Evolutionary conservation across 2,888 invertebrate genomes (phyloP).

Genomic region (Drosophila atroscutellata): DNA sequence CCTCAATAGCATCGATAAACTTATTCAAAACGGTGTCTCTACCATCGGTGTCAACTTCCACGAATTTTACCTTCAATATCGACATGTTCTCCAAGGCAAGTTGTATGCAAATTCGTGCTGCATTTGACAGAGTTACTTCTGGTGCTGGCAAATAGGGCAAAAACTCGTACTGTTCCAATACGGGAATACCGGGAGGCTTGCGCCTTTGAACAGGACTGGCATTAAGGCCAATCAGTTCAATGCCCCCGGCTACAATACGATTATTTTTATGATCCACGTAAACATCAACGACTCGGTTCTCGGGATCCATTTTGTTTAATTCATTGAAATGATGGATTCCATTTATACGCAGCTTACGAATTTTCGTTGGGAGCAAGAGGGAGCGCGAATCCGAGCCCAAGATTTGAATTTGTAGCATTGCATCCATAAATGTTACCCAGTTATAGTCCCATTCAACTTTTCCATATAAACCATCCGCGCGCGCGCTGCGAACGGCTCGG

Average conservation of each 20-base stretch:
- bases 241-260: slow-evolving; percentile 88
- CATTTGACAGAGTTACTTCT: slow-evolving; percentile 83
- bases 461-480: slow-evolving; percentile 83
- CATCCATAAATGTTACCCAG: slow-evolving; percentile 96
- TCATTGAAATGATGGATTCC: slow-evolving; percentile 87
- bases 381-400: slow-evolving; percentile 89
- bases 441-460: slow-evolving; percentile 90
- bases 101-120: slow-evolving; percentile 88
- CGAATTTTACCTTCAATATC: slow-evolving; percentile 87
- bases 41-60: slow-evolving; percentile 87
- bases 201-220: slow-evolving; percentile 91
- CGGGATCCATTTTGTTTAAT: slow-evolving; percentile 83
- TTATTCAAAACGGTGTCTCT: slow-evolving; percentile 86
- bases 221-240: slow-evolving; percentile 91
- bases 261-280: slow-evolving; percentile 76
- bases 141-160: slow-evolving; percentile 87
- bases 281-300: slow-evolving; percentile 81
- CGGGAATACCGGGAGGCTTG: slow-evolving; percentile 89
- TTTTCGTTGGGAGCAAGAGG: slow-evolving; percentile 91
- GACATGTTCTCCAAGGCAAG: slow-evolving; percentile 90
- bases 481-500: slow-evolving; percentile 77
- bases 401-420: slow-evolving; percentile 93
- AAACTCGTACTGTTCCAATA: slow-evolving; percentile 91
- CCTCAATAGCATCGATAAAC: slow-evolving; percentile 87
- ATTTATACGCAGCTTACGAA: slow-evolving; percentile 89